Evolutionary conservation across 2,797 vertebrate species (phyloP).

Genomic region (Heterohyrax brucei): DNA sequence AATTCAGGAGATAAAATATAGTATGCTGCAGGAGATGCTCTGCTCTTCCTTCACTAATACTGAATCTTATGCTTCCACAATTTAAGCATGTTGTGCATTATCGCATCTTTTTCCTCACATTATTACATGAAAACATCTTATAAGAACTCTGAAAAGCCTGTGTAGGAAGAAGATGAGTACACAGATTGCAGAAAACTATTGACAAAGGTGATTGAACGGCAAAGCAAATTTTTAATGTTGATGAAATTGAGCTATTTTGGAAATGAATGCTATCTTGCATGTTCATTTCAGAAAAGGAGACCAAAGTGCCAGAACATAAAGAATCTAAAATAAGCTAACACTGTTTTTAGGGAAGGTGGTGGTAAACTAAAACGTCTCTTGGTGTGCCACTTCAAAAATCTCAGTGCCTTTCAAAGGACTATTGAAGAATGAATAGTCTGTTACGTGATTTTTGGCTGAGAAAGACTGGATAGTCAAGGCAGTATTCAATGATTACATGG

Average conservation of each 20-base stretch:
- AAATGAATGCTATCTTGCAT: conserved; percentile 11
- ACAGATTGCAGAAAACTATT: conserved; percentile 32
- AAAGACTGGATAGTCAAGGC: conserved; percentile 41
- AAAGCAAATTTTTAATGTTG: conserved; percentile 60
- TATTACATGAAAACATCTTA: conserved; percentile 39
- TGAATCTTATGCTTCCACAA: neutral
- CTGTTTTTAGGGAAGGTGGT: conserved; percentile 28
- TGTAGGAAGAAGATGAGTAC: neutral
- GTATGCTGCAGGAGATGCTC: neutral
- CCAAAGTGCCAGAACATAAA: conserved; percentile 35
- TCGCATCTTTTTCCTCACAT: neutral
- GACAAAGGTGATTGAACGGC: conserved; percentile 46
- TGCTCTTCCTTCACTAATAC: neutral
- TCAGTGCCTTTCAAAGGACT: conserved; percentile 9
- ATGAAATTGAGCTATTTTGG: conserved; percentile 58
- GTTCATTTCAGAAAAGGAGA: conserved; percentile 62
- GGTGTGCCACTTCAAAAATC: neutral
- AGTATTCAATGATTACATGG: neutral
- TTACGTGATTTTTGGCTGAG: neutral
- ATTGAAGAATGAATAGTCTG: conserved; percentile 27
- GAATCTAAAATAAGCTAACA: neutral
- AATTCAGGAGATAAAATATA: conserved; percentile 4
- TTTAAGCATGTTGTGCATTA: conserved; percentile 13
- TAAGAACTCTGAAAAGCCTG: conserved; percentile 24
- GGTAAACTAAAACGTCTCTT: conserved; percentile 9